Base-by-base conservation (phyloP, 2,113 vertebrate genomes). In the Lepisosteus oculatus region DNA sequence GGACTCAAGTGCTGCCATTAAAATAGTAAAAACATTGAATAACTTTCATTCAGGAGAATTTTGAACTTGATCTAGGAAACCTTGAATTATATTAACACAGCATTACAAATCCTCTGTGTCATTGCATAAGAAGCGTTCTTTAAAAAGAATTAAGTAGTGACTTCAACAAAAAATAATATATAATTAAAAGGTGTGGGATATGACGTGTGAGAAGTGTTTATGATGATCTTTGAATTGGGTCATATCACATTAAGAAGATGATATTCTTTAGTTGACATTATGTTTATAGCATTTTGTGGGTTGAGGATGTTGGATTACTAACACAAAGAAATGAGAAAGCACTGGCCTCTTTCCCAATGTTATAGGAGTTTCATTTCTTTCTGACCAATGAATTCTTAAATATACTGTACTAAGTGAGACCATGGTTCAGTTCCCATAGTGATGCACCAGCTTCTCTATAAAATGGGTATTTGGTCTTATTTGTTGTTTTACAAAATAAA, bases 81-180 rank as follows among this genome's bases (percentile, higher is more conserved):
- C 6, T 59, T 69, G 67, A 64, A 69, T 76, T 72, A 72, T 65
- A 57, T 56, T 65, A 61, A 69, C 54, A 69, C 61, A 65, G 68
- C 62, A 41, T 8, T 55, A 29, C 43, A 6, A 66, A 47, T 56
- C 41, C 44, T 54, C 75, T 11, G 75, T 71, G n/a, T 73, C 68
- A 77, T 3, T 65, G 56, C n/a, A 15, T 12, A 57, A 73, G 1
- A 70, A 63, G 63, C 61, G 7, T 62, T 55, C 47, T 73, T 55
- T 61, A 55, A 5, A 45, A 41, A 44, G 70, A 66, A 70, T 43
- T 66, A 72, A 29, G 42, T 45, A 6, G 43, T 63, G 61, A 64
- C 62, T 72, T 47, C 61, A 72, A 69, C 62, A 15, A 66, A 68
- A 11, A 68, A 11, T 11, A 67, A 15, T 17, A 6, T 43, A 29